These are phyloP conservation scores for Prionailurus viverrinus DNA, from an alignment of 2,113 vertebrate genomes.

Conservation along the genomic window DNA sequence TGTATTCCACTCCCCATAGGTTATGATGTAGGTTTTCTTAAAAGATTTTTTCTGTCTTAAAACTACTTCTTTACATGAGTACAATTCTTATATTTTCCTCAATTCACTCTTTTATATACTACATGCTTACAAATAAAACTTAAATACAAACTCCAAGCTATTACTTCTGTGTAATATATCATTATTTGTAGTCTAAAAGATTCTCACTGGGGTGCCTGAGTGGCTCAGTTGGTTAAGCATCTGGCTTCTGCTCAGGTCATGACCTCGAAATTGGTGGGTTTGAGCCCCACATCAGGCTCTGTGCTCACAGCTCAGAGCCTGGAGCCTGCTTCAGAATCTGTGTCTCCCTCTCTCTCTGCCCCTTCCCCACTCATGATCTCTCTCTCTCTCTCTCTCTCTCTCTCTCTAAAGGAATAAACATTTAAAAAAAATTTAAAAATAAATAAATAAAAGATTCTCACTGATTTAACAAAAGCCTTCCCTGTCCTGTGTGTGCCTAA, in stretches of 20 bases:
- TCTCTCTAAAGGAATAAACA: no score
- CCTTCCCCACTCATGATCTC: no score
- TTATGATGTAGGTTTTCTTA: neutral
- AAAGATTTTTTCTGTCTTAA: neutral
- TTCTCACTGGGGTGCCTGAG: neutral
- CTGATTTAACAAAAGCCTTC: constrained; percentile 32
- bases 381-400: no score
- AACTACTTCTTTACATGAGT: constrained; percentile 8
- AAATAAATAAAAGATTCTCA: neutral
- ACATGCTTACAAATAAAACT: constrained; percentile 5
- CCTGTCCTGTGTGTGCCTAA: neutral
- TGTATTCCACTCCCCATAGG: neutral
- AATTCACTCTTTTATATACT: neutral
- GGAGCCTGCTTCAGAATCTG: no score
- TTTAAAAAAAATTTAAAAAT: no score
- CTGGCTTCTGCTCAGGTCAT: no score
- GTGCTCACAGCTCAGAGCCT: no score
- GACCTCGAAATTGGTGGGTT: no score
- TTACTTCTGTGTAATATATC: neutral
- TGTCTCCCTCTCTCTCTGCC: no score
- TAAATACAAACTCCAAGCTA: neutral
- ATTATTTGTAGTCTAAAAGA: neutral
- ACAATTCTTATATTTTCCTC: neutral
- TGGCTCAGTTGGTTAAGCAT: no score
- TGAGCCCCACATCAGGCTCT: no score